Evolutionary conservation across 2,888 invertebrate genomes (phyloP), one percentile per base, ranked within the genome.

Genomic region (Stenichneumon culpator): DNA sequence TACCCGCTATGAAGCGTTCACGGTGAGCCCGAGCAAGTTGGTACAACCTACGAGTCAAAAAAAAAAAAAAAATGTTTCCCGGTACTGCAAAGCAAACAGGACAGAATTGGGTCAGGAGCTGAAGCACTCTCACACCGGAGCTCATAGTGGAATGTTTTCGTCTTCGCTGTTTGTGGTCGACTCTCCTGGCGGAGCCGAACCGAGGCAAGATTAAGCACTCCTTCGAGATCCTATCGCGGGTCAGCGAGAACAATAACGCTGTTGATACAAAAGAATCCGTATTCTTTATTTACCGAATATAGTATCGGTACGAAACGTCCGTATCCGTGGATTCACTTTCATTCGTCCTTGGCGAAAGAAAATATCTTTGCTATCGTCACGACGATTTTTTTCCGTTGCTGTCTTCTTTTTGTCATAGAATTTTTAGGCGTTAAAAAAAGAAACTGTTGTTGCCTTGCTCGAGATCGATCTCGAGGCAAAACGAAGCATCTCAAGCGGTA

Each of bases 51-150:
- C 28, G 28, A 16, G 28, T 14, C n/a, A 6, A 60, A 25, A 60
- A 25, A 60, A 25, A 60, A 25, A 60, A 60, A 50, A n/a, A 50
- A 14, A 7, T 60, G 25, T 14, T 28, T 32, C 1, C 16, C 28
- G 28, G 60, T 22, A 60, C 60, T 60, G 60, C 16, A 25, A 60
- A 28, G 60, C 28, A 60, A 60, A 60, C 60, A 60, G 25, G 14
- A 25, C 14, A 60, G 28, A 60, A 60, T 60, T 60, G 16, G 60
- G 60, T 60, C 60, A 60, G 60, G 11, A 60, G 16, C 28, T 25
- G 60, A 16, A 32, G 60, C 25, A 60, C 60, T 60, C 25, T 60
- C 16, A 32, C 4, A 25, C 32, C 28, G 16, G 14, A 16, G 32
- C 28, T 60, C 28, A 28, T 3, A 25, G 11, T 32, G 6, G 16